phyloP scores from a whole-genome alignment of 2,113 vertebrate species.

The Lontra canadensis region DNA sequence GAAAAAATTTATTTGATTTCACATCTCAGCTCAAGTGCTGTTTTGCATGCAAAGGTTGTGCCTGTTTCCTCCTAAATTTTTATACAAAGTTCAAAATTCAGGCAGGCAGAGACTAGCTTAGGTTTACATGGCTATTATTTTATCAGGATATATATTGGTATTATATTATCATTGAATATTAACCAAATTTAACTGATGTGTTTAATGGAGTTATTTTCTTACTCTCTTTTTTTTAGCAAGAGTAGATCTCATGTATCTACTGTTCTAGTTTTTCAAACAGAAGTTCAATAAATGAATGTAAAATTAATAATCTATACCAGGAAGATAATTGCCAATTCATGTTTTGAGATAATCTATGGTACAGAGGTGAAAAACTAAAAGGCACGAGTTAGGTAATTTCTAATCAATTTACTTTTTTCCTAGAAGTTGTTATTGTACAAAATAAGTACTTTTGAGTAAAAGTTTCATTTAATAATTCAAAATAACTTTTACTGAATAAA shows the following conservation, averaged over 20 bases:
- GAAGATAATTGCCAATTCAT: not conserved
- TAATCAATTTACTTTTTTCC: not conserved
- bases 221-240: not conserved
- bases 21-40: conserved; percentile 17
- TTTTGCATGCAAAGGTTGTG: not conserved
- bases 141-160: not conserved
- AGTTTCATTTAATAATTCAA: conserved; percentile 38
- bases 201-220: not conserved
- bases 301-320: not conserved
- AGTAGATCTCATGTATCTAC: not conserved
- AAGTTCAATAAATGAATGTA: conserved; percentile 14
- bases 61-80: conserved; percentile 34
- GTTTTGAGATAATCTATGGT: conserved; percentile 2
- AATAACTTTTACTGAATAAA: conserved; percentile 32
- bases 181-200: not conserved
- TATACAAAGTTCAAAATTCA: conserved; percentile 47
- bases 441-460: conserved; percentile 3
- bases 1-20: not conserved
- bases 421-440: not conserved
- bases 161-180: not conserved
- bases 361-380: conserved; percentile 38
- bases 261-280: conserved; percentile 18
- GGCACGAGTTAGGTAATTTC: not conserved
- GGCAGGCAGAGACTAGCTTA: not conserved
- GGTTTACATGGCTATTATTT: not conserved